Conservation (phyloP, 1,140 invertebrate genomes). For the Philaenus spumarius region DNA sequence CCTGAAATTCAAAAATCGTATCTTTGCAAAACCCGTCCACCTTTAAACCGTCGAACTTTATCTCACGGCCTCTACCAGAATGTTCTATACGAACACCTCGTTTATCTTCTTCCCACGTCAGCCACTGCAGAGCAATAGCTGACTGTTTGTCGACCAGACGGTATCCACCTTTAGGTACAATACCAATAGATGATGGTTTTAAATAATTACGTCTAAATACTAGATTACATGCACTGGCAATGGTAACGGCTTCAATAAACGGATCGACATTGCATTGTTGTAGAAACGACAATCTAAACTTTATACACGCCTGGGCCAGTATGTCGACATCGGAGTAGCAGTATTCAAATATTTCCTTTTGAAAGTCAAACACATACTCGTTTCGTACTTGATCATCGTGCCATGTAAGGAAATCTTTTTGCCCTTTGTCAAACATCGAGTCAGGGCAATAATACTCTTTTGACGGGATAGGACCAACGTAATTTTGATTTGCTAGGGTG, state of each 20-base stretch:
- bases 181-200: neutral
- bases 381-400: neutral
- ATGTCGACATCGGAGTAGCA: conserved; percentile 24
- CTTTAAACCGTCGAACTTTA: neutral
- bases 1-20: conserved; percentile 14
- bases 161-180: conserved; percentile 3
- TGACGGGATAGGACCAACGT: neutral
- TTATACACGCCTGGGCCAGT: conserved; percentile 18
- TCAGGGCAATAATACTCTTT: conserved; percentile 8
- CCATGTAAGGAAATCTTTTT: conserved; percentile 12
- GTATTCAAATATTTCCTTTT: conserved; percentile 5
- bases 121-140: neutral
- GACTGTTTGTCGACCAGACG: neutral
- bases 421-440: conserved; percentile 22
- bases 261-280: conserved; percentile 6
- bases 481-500: conserved; percentile 30
- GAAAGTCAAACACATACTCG: neutral
- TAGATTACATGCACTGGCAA: conserved; percentile 7
- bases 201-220: neutral
- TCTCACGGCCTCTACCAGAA: neutral
- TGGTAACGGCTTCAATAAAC: neutral
- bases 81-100: neutral
- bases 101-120: conserved; percentile 7
- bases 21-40: conserved; percentile 11
- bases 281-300: neutral